Evolutionary conservation across 2,888 invertebrate species (phyloP).

Genomic region (Microdon myrmicae): DNA sequence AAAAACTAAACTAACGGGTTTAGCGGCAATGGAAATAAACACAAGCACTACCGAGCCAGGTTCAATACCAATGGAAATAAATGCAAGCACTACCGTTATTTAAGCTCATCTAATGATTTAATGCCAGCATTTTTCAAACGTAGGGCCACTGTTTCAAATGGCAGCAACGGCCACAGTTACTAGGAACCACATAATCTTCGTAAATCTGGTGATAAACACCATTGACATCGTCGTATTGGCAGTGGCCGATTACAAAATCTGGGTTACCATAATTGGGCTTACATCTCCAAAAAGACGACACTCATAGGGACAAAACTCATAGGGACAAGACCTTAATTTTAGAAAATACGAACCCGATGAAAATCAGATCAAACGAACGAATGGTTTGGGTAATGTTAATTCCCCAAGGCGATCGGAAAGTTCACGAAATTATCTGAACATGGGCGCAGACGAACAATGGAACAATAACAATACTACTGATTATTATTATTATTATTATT

Average conservation of each 20-base stretch:
- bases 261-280: conserved; percentile 60
- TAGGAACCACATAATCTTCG: conserved; percentile 30
- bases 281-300: conserved; percentile 39
- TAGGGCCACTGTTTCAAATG: conserved; percentile 47
- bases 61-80: too few relatives aligned
- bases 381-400: conserved; percentile 59
- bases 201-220: conserved; percentile 30
- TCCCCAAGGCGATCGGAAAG: conserved; percentile 18
- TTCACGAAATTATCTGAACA: conserved; percentile 20
- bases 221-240: conserved; percentile 62
- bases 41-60: too few relatives aligned
- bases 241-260: conserved; percentile 60
- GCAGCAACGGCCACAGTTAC: conserved; percentile 1
- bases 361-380: conserved; percentile 62
- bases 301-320: conserved; percentile 13
- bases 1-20: too few relatives aligned
- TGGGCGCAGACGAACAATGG: conserved; percentile 58
- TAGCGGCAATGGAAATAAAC: too few relatives aligned
- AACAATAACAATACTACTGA: conserved; percentile 33
- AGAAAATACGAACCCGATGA: conserved; percentile 37
- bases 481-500: too few relatives aligned
- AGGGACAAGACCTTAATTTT: conserved; percentile 5
- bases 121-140: conserved; percentile 63
- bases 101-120: conserved; percentile 56
- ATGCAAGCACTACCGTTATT: conserved; percentile 22